Evolutionary conservation across 2,797 vertebrate genomes (phyloP), one percentile per base, ranked within the genome.

Genomic region (Rhyacichthys aspro): DNA sequence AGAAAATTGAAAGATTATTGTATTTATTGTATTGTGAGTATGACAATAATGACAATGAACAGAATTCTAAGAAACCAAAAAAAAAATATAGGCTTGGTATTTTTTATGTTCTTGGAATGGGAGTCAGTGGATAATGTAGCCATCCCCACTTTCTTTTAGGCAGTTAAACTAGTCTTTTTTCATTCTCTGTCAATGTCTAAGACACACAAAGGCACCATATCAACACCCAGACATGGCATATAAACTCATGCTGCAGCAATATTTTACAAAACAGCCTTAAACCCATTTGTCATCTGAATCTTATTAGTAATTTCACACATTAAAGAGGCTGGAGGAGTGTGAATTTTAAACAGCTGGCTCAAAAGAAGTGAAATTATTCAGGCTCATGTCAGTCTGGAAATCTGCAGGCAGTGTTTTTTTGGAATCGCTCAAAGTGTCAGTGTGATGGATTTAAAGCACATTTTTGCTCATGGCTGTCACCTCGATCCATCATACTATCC

Each of bases 361-460:
- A n/a, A 16, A 23, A 1, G 32, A 28, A 19, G 38, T 43, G 38
- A 44, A 55, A 46, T 32, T 46, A 50, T 65, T 53, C 37, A 38
- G 54, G 11, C 16, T 10, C 15, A 17, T 59, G 41, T 53, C 50
- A 28, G 9, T 36, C 16, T 16, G 7, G 16, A 42, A 32, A 55
- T 55, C 18, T 55, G 12, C 37, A 28, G 52, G 12, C 62, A 53
- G 2, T 6, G 11, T 8, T 53, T 37, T 48, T 43, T 9, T 59
- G 58, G 38, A 53, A 59, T 63, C 39, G 46, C 32, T 73, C 66
- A 70, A 43, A 56, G 17, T 65, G 72, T 70, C 70, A 72, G 17
- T 18, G 33, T 72, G 76, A 82, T 32, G 55, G 58, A 74, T 67
- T 49, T 43, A 56, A 66, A 39, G 46, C 14, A 43, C 56, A 78